Base-by-base conservation (phyloP, 2,888 invertebrate species). In the Tanypteryx hageni region DNA sequence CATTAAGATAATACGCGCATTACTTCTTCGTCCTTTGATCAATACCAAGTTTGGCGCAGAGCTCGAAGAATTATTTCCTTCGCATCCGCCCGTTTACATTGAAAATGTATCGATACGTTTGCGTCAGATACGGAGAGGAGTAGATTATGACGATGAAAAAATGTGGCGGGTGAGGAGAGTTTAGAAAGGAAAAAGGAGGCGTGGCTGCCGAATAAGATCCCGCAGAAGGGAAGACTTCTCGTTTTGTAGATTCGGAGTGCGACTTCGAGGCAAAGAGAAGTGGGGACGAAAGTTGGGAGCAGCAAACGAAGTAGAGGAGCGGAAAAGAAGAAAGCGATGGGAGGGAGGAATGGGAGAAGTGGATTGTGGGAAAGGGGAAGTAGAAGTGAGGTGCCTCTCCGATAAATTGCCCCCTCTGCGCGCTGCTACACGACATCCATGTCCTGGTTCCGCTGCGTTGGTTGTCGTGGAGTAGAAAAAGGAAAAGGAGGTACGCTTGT, bases 361-460 rank as follows among this genome's bases (percentile, higher is more conserved):
- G 27, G 76, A 76, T 76, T 76, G 27, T 22, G 76, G 10, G 76
- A 22, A 14, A 76, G 76, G 10, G 68, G 13, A n/a, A n/a, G 44
- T 44, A 44, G 44, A 44, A 44, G 44, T 44, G 68, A 76, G 76
- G 22, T 44, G 31, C 31, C 44, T 89, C 64, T 9, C 64, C 89
- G 89, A 89, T 89, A 89, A 89, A 89, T 89, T 61, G 83, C n/a
- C 56, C 83, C 18, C 56, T 9, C 83, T 44, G 16, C n/a, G 64
- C 89, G 22, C 22, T 56, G 85, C 84, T 85, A 85, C 89, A 89
- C 89, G 89, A 89, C 89, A 86, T 18, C 22, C 86, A 86, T 64
- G 86, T 86, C 86, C 61, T 31, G 89, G 83, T 68, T 61, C 64
- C 89, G 89, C 89, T 61, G 64, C 64, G 86, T 27, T 86, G 86